Percentiles rank a stretch among this genome's conserved stretches.
phyloP scores from a whole-genome alignment of 2,113 vertebrate genomes.

The Nyctibius bracteatus region DNA sequence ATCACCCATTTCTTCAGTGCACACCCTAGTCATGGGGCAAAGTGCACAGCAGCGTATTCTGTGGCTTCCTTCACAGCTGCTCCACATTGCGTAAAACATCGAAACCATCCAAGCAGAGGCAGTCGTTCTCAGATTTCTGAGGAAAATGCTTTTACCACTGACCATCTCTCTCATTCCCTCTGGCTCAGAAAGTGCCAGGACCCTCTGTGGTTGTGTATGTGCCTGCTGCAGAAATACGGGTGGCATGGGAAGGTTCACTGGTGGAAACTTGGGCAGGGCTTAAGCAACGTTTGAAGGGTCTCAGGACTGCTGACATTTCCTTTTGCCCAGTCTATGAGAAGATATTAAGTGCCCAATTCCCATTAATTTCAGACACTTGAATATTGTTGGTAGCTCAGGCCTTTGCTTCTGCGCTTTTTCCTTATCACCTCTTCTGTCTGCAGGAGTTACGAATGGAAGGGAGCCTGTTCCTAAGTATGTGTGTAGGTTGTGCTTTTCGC shows the following conservation, averaged over 20 bases:
- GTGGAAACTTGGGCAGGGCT: background rate
- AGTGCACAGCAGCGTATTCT: background rate
- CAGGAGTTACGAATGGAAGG: background rate
- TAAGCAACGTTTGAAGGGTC: background rate
- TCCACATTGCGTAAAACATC: background rate
- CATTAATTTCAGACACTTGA: background rate
- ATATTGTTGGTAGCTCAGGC: background rate
- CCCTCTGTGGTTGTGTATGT: background rate
- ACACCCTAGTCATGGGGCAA: background rate
- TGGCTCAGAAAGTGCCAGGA: background rate
- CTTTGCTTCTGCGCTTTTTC: background rate
- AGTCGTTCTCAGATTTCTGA: background rate
- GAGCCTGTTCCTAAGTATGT: background rate
- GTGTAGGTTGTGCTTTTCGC: background rate
- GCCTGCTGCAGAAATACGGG: background rate
- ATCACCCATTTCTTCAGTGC: background rate
- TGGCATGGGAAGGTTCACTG: background rate
- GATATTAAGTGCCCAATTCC: background rate
- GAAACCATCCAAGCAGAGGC: background rate
- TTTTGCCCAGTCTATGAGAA: background rate
- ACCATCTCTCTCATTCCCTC: background rate
- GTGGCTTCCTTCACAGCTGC: background rate
- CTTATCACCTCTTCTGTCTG: background rate
- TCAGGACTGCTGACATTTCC: background rate
- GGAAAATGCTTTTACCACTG: background rate